Evolutionary conservation across 1,140 invertebrate species (phyloP).

Genomic region (Neoseiulus cucumeris): DNA sequence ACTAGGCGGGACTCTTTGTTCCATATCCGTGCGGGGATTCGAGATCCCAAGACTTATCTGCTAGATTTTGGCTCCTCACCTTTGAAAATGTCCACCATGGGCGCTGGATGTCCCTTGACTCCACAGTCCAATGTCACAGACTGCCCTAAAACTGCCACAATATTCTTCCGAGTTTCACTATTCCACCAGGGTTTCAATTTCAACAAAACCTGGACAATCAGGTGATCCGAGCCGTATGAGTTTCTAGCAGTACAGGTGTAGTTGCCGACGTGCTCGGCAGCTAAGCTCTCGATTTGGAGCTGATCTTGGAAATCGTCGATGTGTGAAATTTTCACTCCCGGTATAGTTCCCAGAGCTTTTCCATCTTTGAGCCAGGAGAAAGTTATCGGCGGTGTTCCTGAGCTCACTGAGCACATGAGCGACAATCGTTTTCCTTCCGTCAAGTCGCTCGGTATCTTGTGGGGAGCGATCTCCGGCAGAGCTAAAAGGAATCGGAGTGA

Average conservation of each 20-base stretch:
- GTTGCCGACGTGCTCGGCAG: conserved; percentile 18
- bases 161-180: not conserved
- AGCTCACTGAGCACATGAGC: conserved; percentile 26
- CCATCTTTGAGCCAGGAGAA: conserved; percentile 40
- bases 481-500: not conserved
- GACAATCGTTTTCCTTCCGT: conserved; percentile 22
- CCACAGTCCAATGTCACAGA: not conserved
- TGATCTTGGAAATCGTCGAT: not conserved
- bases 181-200: not conserved
- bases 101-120: not conserved
- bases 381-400: conserved; percentile 27
- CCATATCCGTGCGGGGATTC: too few relatives aligned
- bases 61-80: not conserved
- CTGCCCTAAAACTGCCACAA: not conserved
- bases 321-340: not conserved
- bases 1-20: too few relatives aligned
- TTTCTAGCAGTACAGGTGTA: conserved; percentile 22
- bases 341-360: conserved; percentile 24
- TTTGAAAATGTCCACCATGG: not conserved
- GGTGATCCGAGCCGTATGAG: conserved; percentile 13
- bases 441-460: not conserved
- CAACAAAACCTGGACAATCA: not conserved
- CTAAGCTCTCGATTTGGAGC: not conserved
- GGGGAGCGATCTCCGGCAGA: not conserved
- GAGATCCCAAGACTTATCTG: too few relatives aligned